These are phyloP conservation scores for Chloropsis cyanopogon DNA, from an alignment of 2,113 vertebrate genomes.

Conservation along the genomic window DNA sequence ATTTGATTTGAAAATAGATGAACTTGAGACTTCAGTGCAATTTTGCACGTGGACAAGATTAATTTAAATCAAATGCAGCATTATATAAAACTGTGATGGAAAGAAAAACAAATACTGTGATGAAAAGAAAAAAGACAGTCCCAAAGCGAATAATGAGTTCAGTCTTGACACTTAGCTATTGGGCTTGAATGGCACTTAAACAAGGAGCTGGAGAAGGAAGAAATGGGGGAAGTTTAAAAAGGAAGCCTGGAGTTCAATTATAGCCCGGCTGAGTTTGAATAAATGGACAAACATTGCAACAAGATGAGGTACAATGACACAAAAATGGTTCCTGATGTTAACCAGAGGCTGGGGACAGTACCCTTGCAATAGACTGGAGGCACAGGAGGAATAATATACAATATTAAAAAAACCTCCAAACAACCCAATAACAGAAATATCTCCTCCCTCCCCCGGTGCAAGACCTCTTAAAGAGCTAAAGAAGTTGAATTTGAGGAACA, in stretches of 20 bases:
- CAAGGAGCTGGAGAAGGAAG: neutral
- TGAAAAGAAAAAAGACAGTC: neutral
- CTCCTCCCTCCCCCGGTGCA: neutral
- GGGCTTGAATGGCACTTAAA: neutral
- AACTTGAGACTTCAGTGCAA: neutral
- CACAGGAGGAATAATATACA: neutral
- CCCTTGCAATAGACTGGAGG: neutral
- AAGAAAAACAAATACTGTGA: neutral
- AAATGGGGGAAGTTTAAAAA: neutral
- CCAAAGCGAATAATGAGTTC: accelerated
- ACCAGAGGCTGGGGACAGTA: neutral
- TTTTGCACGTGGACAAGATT: neutral
- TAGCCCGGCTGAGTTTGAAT: neutral
- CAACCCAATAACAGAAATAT: neutral
- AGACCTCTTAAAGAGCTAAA: neutral
- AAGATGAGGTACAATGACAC: neutral
- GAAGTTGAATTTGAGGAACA: neutral
- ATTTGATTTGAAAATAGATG: neutral
- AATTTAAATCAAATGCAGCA: neutral
- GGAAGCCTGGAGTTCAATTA: neutral
- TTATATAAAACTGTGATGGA: neutral
- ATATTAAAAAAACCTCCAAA: accelerated
- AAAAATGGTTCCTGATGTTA: neutral
- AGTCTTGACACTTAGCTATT: neutral
- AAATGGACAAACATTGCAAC: neutral